Conservation (phyloP, 2,797 vertebrate species). For the Falco berigora region DNA sequence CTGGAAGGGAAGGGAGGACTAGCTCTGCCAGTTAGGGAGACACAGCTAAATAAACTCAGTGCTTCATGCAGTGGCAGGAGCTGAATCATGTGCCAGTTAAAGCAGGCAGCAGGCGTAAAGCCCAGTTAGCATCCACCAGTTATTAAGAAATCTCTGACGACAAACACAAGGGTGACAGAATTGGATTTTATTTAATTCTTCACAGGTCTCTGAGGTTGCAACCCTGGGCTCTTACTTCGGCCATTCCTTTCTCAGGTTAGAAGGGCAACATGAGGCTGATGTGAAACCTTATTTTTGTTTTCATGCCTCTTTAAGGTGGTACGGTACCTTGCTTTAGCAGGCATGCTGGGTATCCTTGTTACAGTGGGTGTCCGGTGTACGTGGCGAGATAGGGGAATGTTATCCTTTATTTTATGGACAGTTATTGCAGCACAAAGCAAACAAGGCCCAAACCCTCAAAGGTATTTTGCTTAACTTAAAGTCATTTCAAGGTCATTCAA, state of each 20-base stretch:
- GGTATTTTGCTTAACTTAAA: background rate
- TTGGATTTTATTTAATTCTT: background rate
- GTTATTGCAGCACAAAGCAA: background rate
- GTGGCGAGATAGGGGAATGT: background rate
- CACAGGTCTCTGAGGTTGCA: background rate
- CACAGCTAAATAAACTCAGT: background rate
- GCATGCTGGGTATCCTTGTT: background rate
- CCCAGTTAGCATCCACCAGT: background rate
- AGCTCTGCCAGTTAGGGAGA: background rate
- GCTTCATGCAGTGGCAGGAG: background rate
- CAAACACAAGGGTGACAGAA: background rate
- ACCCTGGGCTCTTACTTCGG: background rate
- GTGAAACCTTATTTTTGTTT: background rate
- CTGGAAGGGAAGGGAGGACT: background rate
- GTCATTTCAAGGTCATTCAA: background rate
- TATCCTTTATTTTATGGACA: background rate
- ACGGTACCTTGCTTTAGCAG: background rate
- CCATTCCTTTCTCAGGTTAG: background rate
- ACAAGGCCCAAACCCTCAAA: background rate
- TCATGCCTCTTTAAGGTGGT: rapidly evolving
- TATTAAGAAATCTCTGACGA: background rate
- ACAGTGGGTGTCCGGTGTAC: background rate
- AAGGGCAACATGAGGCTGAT: background rate
- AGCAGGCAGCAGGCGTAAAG: background rate
- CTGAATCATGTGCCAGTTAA: conserved; percentile 6